Base-by-base conservation (phyloP, 2,888 invertebrate species). In the Eremobia ochroleuca region DNA sequence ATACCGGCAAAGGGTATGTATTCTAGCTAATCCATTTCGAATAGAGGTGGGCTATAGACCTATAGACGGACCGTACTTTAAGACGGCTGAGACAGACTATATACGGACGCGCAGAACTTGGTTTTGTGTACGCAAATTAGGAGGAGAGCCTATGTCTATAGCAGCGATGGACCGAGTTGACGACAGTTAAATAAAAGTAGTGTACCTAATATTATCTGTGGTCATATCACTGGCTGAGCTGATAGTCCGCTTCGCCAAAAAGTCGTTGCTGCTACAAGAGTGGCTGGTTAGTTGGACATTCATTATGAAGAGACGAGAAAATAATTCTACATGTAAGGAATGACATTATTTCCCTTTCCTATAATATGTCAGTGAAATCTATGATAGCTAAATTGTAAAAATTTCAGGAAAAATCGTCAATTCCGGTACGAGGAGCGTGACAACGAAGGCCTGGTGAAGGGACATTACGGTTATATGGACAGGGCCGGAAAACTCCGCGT, bases 381-480 rank as follows among this genome's bases (percentile, higher is more conserved):
- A 43, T 46, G 28, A 65, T 66, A 28, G 21, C 43, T 37, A 49
- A 61, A 73, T 55, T 5, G 3, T 69, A 25, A 28, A 15, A 25
- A 67, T 97, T 97, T 8, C 96, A 98, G 98, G 75, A 97, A 98
- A 94, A 98, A 98, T 94, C 97, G 98, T 43, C 98, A 98, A 90
- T 98, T 98, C 92, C 97, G 98, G 81, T 98, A 97, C 91, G 98
- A 98, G 93, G 98, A 98, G 93, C 97, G 98, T 73, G 98, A 98
- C 93, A 97, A 97, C 84, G 97, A 98, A 76, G 98, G 98, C 9
- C 96, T 97, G 79, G 98, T 98, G 64, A 98, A 97, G 88, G 98
- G 98, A 8, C 98, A 98, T 91, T 98, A 98, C 91, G 98, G 98
- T 62, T 98, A 98, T 93, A 97, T 98, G 92, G 98, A 98, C 93